Conservation (phyloP, 2,888 invertebrate species). For the Anorthoa munda region DNA sequence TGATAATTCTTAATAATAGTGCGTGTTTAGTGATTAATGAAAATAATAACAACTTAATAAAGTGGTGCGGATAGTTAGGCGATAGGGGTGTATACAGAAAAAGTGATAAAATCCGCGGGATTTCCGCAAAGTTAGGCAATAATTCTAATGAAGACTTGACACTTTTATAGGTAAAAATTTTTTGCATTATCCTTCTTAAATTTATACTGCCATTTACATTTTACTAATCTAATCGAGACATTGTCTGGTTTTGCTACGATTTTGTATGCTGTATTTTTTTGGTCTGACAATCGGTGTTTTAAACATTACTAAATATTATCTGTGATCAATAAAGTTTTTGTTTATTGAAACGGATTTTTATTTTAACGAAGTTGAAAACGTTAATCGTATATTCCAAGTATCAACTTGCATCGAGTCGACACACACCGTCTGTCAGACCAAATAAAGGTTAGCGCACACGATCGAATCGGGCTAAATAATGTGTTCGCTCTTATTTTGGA, state of each 20-base stretch:
- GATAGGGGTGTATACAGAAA: conserved; percentile 69
- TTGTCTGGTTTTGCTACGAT: conserved; percentile 22
- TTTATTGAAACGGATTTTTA: too few relatives aligned
- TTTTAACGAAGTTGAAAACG: background rate
- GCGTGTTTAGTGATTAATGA: conserved; percentile 82
- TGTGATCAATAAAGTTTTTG: background rate
- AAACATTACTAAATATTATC: background rate
- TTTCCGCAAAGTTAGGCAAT: conserved; percentile 83
- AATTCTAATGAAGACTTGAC: conserved; percentile 88
- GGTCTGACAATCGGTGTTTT: conserved; percentile 10
- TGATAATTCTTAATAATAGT: conserved; percentile 87
- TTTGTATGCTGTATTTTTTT: conserved; percentile 7
- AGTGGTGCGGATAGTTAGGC: conserved; percentile 89
- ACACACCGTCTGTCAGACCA: conserved; percentile 12
- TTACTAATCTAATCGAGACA: conserved; percentile 76
- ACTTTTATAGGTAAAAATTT: conserved; percentile 85
- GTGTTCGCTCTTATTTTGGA: conserved; percentile 72
- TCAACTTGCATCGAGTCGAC: conserved; percentile 1
- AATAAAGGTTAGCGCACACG: conserved; percentile 18
- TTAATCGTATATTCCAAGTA: background rate
- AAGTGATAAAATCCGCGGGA: conserved; percentile 77
- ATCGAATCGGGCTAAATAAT: conserved; percentile 49
- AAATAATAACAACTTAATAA: conserved; percentile 64
- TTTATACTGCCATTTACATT: conserved; percentile 87
- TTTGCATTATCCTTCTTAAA: conserved; percentile 85